These are phyloP conservation scores for Noctua comes DNA, from an alignment of 2,888 invertebrate species.

Conservation along the genomic window DNA sequence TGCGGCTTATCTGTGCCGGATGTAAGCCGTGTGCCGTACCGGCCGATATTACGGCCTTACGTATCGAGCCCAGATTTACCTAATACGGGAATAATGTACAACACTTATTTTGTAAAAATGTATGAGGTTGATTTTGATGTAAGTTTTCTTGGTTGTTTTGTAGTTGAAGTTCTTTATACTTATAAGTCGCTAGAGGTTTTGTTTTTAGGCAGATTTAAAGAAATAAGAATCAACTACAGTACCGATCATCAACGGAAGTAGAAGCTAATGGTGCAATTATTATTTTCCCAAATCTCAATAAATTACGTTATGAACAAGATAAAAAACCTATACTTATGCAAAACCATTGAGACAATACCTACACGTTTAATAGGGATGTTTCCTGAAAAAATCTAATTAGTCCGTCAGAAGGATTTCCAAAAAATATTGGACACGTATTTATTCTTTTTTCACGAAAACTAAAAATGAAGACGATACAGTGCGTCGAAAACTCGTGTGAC, in stretches of 20 bases:
- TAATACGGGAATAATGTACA: constrained; percentile 61
- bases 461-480: too few species aligned
- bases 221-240: neutral
- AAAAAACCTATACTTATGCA: fast-evolving
- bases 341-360: neutral
- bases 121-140: neutral
- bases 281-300: neutral
- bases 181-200: too few species aligned
- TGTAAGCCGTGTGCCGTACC: constrained; percentile 68
- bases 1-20: constrained; percentile 77
- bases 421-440: too few species aligned
- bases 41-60: constrained; percentile 62
- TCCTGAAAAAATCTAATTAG: too few species aligned
- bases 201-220: too few species aligned
- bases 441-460: too few species aligned
- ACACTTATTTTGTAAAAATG: constrained; percentile 31
- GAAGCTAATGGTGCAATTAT: neutral
- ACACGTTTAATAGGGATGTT: neutral
- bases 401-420: too few species aligned
- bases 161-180: neutral
- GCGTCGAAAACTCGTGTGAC: too few species aligned
- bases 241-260: neutral
- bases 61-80: constrained; percentile 65
- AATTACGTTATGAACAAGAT: neutral
- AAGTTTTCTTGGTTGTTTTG: neutral